Percentiles rank a stretch among this genome's conserved stretches.
Evolutionary conservation across 2,113 vertebrate genomes (phyloP).

Genomic region (Halichoeres trimaculatus): DNA sequence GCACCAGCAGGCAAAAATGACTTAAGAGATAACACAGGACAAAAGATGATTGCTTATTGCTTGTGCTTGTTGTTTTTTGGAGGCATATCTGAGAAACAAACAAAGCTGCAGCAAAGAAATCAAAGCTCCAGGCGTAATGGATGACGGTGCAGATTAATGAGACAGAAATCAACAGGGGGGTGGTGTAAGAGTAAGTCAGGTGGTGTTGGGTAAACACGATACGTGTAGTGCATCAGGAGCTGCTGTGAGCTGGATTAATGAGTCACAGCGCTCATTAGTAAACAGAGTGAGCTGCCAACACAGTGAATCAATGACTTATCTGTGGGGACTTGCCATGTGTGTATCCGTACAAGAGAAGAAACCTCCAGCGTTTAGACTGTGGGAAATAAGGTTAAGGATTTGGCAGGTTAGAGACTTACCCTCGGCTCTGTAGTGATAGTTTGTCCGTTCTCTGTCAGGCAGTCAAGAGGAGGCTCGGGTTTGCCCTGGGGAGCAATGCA

Average conservation of each 20-base stretch:
- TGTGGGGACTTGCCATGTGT: constrained; percentile 40
- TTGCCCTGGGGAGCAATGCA: constrained; percentile 76
- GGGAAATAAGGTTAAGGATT: not conserved
- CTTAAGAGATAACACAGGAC: not conserved
- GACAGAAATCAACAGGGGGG: not conserved
- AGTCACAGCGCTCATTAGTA: constrained; percentile 54
- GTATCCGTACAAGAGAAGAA: constrained; percentile 20
- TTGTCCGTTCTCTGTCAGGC: constrained; percentile 72
- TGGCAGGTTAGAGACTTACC: constrained; percentile 59
- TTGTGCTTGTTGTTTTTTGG: not conserved
- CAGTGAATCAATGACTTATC: constrained; percentile 53
- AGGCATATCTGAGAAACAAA: not conserved
- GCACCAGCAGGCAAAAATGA: constrained; percentile 1
- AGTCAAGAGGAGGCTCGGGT: constrained; percentile 74
- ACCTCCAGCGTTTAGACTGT: not conserved
- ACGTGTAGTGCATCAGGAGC: not conserved
- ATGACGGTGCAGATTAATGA: not conserved
- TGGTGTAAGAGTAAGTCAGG: not conserved
- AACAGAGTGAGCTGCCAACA: constrained; percentile 44
- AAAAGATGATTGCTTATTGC: not conserved
- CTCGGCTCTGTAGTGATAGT: constrained; percentile 75
- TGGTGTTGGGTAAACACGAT: not conserved
- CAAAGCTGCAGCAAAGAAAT: not conserved
- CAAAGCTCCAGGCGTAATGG: not conserved
- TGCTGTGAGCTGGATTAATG: constrained; percentile 44